Conservation (phyloP, 1,140 invertebrate species). For the Pseudomyrmex pallidus region DNA sequence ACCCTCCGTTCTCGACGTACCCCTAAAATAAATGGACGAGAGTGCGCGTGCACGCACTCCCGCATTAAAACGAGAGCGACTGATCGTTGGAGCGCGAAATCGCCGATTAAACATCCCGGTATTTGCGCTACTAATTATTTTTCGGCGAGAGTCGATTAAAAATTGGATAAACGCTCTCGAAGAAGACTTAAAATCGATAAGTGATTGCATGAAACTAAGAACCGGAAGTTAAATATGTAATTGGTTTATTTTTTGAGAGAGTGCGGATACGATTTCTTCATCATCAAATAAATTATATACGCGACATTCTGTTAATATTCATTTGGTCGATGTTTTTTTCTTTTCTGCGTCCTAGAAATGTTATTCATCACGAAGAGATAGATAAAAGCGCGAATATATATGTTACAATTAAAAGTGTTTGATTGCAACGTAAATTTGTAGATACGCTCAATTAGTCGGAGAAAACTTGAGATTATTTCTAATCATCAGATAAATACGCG, state of each 20-base stretch:
- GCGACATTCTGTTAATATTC: not conserved
- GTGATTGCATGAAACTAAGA: not conserved
- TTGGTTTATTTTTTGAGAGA: too few species aligned
- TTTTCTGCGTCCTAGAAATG: constrained; percentile 52
- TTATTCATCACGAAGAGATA: constrained; percentile 53
- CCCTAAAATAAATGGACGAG: constrained; percentile 83
- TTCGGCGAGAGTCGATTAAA: constrained; percentile 50
- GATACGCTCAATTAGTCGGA: constrained; percentile 78
- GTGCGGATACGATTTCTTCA: too few species aligned
- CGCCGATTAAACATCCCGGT: constrained; percentile 80
- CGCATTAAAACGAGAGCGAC: constrained; percentile 73
- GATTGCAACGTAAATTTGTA: constrained; percentile 77
- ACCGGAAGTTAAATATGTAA: not conserved
- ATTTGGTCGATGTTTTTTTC: not conserved
- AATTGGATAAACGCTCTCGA: constrained; percentile 4
- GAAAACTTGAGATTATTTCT: constrained; percentile 69
- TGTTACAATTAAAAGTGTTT: constrained; percentile 35
- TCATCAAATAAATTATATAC: too few species aligned
- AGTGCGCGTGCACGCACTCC: constrained; percentile 70
- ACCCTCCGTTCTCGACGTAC: constrained; percentile 80
- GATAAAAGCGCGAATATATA: constrained; percentile 5
- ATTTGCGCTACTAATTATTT: constrained; percentile 84
- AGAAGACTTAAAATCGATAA: not conserved
- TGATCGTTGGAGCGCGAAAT: constrained; percentile 82
- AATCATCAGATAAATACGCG: constrained; percentile 29